Conservation (phyloP, 2,888 invertebrate genomes). For the Lithophane ornitopus region DNA sequence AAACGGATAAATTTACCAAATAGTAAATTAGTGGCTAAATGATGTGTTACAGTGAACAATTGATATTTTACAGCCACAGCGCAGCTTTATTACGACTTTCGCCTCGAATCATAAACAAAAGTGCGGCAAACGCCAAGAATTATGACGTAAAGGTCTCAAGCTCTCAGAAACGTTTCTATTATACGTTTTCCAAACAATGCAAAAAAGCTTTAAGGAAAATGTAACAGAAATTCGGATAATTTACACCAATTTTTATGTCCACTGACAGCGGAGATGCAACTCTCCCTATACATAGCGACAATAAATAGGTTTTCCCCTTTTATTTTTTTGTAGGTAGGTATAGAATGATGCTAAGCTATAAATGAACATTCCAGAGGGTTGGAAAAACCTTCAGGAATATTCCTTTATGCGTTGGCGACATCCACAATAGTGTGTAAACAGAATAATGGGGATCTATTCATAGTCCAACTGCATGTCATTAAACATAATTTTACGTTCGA, state of each 20-base stretch:
- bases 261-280: conserved; percentile 5
- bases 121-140: conserved; percentile 46
- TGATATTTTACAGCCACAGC: conserved; percentile 37
- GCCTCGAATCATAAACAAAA: conserved; percentile 52
- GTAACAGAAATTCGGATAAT: not conserved
- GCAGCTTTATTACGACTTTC: conserved; percentile 33
- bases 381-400: conserved; percentile 34
- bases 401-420: conserved; percentile 25
- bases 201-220: conserved; percentile 57
- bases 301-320: not conserved
- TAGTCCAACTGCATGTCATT: conserved; percentile 27
- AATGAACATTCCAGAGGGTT: conserved; percentile 25
- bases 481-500: conserved; percentile 37
- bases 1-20: conserved; percentile 8
- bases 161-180: conserved; percentile 50
- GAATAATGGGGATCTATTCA: conserved; percentile 34
- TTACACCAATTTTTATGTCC: conserved; percentile 6
- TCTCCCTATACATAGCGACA: not conserved
- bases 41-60: conserved; percentile 47
- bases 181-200: conserved; percentile 28
- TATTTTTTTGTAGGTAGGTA: not conserved
- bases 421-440: conserved; percentile 29
- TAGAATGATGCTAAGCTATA: not conserved
- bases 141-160: conserved; percentile 48
- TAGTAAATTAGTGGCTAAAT: conserved; percentile 21